Base-by-base conservation (phyloP, 1,140 invertebrate species). In the Ptiloglossa arizonensis region DNA sequence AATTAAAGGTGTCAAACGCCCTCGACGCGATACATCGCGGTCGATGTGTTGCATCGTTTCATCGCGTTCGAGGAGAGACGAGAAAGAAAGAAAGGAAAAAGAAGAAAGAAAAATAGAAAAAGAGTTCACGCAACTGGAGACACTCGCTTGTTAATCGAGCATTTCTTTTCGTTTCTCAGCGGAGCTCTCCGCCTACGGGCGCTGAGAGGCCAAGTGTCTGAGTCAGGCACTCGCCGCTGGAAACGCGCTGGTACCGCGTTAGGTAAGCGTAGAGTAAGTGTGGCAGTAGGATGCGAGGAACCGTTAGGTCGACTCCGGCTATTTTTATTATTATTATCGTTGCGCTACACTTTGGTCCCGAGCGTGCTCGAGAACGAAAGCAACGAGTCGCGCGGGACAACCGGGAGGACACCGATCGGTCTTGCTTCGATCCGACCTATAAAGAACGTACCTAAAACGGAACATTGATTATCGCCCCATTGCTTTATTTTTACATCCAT, bases 251-350 rank as follows among this genome's bases (percentile, higher is more conserved):
- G 52, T 66, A 72, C 73, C 60, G 57, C 57, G 79, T 77, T 74
- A 68, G 66, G 64, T 63, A 63, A 83, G 77, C 48, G 50, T 57
- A 73, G 71, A 67, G 67, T 88, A 91, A 90, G 90, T 91, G 87
- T 91, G 90, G 88, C 89, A 91, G 90, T 91, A 90, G 90, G 90
- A 90, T 90, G 83, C 86, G 81, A 89, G 82, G 78, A 88, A 90
- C 89, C 90, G 89, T 90, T 90, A 90, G 74, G 74, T 86, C 83
- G 86, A 81, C 86, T 87, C 79, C 48, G 77, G 81, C 81, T 87
- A 90, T 90, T 90, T 89, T 89, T 88, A 86, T 89, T 85, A 87
- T 80, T 52, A 68, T 90, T 86, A 75, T 86, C 86, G 80, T 82
- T 70, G 80, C 79, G 81, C 79, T 83, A 81, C 83, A 87, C 77